Evolutionary conservation across 2,888 invertebrate genomes (phyloP).

Genomic region (Pseudococcus jackbeardsleyi): DNA sequence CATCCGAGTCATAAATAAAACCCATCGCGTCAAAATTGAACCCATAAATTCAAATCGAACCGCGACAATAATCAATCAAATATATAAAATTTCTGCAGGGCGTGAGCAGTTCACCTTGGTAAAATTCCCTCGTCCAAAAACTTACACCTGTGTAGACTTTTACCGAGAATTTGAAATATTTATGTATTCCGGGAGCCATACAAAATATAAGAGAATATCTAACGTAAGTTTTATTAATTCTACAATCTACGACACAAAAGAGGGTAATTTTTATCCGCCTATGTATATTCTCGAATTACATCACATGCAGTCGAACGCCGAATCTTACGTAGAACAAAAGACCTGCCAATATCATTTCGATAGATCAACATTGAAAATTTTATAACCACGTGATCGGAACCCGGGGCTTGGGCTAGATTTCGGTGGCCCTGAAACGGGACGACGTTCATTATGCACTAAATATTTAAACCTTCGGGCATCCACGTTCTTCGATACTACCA

Average conservation of each 20-base stretch:
- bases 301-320: background rate
- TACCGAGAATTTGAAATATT: background rate
- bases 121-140: conserved; percentile 28
- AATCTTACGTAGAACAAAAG: conserved; percentile 5
- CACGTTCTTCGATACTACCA: conserved; percentile 61
- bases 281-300: conserved; percentile 28
- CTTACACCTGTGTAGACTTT: conserved; percentile 6
- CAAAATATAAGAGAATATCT: background rate
- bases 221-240: too few relatives aligned
- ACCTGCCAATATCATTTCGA: conserved; percentile 8
- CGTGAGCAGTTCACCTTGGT: conserved; percentile 39
- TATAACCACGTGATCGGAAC: conserved; percentile 36
- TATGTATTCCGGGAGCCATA: conserved; percentile 37
- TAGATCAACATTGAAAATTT: conserved; percentile 40
- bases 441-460: conserved; percentile 48
- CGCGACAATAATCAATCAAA: conserved; percentile 29
- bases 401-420: conserved; percentile 43
- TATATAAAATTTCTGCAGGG: conserved; percentile 22
- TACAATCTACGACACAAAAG: too few relatives aligned
- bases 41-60: conserved; percentile 35
- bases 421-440: conserved; percentile 51
- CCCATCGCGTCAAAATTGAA: background rate
- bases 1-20: conserved; percentile 7
- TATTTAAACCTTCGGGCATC: conserved; percentile 51
- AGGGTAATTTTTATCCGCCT: background rate